These are phyloP conservation scores for Tuberolachnus salignus DNA, from an alignment of 2,888 invertebrate species.

Conservation along the genomic window DNA sequence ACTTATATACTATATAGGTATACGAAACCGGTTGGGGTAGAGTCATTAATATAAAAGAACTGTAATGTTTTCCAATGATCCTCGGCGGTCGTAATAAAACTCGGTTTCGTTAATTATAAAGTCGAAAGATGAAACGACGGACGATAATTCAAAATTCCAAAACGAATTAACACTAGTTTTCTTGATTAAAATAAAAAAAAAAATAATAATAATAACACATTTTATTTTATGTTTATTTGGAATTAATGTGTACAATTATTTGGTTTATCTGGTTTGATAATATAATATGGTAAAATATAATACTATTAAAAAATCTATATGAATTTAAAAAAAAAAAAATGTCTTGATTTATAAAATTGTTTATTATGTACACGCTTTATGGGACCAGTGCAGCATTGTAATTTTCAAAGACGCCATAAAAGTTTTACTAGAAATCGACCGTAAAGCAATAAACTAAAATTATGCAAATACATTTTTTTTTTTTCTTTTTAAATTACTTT, in stretches of 20 bases:
- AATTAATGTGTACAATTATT: too few species aligned
- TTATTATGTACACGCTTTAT: background rate
- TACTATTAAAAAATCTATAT: background rate
- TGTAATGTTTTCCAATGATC: conserved; percentile 2
- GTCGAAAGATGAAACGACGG: too few species aligned
- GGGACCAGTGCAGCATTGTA: background rate
- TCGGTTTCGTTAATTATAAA: conserved; percentile 21
- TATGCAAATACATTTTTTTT: conserved; percentile 22
- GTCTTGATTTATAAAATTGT: conserved; percentile 7
- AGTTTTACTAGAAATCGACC: background rate
- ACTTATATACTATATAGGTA: too few species aligned
- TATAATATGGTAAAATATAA: too few species aligned
- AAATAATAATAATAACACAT: background rate
- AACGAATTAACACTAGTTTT: too few species aligned
- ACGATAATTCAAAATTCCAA: too few species aligned
- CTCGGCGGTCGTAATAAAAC: background rate
- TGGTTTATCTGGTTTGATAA: too few species aligned
- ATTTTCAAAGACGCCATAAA: conserved; percentile 6
- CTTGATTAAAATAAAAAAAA: too few species aligned
- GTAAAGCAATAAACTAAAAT: conserved; percentile 15
- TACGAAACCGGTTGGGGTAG: conserved; percentile 9
- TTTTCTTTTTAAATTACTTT: background rate
- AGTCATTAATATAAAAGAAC: conserved; percentile 33
- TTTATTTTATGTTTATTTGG: background rate
- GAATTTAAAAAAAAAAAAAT: conserved; percentile 13